Evolutionary conservation across 2,113 vertebrate genomes (phyloP).

Genomic region (Chamaea fasciata): DNA sequence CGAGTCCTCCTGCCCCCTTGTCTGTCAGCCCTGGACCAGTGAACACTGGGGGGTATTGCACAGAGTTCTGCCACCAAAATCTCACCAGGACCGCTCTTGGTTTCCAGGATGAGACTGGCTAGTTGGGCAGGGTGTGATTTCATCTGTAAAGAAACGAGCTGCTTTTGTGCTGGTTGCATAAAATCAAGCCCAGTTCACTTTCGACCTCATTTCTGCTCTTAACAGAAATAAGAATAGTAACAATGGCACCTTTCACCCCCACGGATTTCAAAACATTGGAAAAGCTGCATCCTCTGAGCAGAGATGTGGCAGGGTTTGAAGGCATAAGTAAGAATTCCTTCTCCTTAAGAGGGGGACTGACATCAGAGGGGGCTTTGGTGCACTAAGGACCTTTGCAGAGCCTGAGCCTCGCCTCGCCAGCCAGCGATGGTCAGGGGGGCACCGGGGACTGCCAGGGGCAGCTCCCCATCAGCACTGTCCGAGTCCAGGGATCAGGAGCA

Average conservation of each 20-base stretch:
- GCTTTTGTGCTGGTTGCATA: not conserved
- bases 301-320: not conserved
- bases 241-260: not conserved
- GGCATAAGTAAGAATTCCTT: not conserved
- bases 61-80: not conserved
- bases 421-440: accelerated
- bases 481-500: not conserved
- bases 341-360: accelerated
- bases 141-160: not conserved
- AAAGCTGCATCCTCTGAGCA: not conserved
- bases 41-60: accelerated
- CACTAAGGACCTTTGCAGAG: not conserved
- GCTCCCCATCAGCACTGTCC: accelerated
- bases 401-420: not conserved
- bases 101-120: not conserved
- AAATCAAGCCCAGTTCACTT: not conserved
- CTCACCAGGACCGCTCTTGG: no score
- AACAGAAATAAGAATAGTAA: not conserved
- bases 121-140: not conserved
- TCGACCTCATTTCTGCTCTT: not conserved
- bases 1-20: not conserved
- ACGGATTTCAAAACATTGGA: not conserved
- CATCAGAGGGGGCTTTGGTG: not conserved
- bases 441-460: accelerated
- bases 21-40: accelerated